Evolutionary conservation across 2,888 invertebrate species (phyloP).

Genomic region (Peribatodes rhomboidaria): DNA sequence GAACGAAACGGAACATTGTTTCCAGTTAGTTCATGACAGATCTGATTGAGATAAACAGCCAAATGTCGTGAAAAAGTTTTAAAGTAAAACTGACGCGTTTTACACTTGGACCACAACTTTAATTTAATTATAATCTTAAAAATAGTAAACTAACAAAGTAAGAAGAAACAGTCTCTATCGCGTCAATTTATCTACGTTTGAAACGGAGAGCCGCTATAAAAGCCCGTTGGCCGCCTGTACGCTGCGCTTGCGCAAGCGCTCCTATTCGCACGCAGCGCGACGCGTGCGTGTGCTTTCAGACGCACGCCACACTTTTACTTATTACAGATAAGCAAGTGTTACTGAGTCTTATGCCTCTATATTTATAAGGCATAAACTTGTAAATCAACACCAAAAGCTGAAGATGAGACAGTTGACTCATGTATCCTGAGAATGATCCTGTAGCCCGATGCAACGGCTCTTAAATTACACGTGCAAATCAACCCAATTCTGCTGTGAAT

Average conservation of each 20-base stretch:
- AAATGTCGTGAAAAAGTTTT: not conserved
- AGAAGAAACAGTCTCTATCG: conserved; percentile 40
- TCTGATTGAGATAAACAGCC: not conserved
- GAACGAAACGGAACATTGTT: not conserved
- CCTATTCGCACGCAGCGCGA: conserved; percentile 74
- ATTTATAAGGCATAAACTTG: not conserved
- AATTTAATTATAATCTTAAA: not conserved
- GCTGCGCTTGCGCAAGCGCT: conserved; percentile 75
- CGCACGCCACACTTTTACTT: conserved; percentile 47
- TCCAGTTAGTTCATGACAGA: too few species aligned
- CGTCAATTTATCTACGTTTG: conserved; percentile 24
- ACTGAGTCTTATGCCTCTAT: not conserved
- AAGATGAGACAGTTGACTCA: not conserved
- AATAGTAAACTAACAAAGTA: not conserved
- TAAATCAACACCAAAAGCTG: not conserved
- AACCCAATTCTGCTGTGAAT: not conserved
- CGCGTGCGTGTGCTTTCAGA: conserved; percentile 56
- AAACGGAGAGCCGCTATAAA: conserved; percentile 62
- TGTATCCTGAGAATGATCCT: not conserved
- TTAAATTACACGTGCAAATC: not conserved
- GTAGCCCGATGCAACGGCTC: not conserved
- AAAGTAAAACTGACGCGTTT: not conserved
- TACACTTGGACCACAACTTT: not conserved
- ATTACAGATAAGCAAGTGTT: conserved; percentile 2
- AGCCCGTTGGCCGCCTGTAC: conserved; percentile 53